A percentile compares a stretch with the other conserved stretches of the same genome.
These are phyloP conservation scores for Halichondria panicea DNA, from an alignment of 37 sponge, comb jelly and placozoan genomes.

Conservation along the genomic window DNA sequence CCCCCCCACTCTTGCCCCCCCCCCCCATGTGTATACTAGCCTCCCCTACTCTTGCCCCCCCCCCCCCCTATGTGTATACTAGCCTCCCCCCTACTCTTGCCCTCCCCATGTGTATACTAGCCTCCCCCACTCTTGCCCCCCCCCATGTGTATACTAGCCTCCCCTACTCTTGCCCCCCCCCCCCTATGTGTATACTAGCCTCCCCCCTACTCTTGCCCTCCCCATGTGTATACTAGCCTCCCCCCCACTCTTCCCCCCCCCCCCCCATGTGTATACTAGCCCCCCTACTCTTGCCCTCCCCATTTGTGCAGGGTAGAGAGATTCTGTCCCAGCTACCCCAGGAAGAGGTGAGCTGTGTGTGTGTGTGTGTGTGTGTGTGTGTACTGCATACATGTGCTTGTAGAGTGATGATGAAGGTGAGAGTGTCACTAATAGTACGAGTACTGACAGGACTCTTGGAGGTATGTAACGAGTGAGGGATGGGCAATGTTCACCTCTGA, in stretches of 20 bases:
- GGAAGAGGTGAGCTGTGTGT: background rate
- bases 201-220: too few species aligned
- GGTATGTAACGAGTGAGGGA: too few species aligned
- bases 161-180: too few species aligned
- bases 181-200: too few species aligned
- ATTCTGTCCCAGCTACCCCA: slow-evolving; percentile 65
- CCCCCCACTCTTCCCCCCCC: background rate
- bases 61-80: too few species aligned
- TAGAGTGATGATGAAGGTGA: slow-evolving; percentile 3
- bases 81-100: too few species aligned
- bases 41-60: background rate
- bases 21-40: background rate
- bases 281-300: background rate
- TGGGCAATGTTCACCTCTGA: too few species aligned
- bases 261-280: too few species aligned
- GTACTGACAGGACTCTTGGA: background rate
- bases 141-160: too few species aligned
- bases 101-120: too few species aligned
- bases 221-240: too few species aligned
- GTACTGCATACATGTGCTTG: background rate
- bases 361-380: slow-evolving; percentile 6
- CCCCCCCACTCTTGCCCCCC: background rate
- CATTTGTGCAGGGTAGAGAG: slow-evolving; percentile 67
- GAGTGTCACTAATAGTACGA: background rate
- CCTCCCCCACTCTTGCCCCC: too few species aligned